These are phyloP conservation scores for Amphiprion percula DNA, from an alignment of 2,113 vertebrate species.

Conservation along the genomic window DNA sequence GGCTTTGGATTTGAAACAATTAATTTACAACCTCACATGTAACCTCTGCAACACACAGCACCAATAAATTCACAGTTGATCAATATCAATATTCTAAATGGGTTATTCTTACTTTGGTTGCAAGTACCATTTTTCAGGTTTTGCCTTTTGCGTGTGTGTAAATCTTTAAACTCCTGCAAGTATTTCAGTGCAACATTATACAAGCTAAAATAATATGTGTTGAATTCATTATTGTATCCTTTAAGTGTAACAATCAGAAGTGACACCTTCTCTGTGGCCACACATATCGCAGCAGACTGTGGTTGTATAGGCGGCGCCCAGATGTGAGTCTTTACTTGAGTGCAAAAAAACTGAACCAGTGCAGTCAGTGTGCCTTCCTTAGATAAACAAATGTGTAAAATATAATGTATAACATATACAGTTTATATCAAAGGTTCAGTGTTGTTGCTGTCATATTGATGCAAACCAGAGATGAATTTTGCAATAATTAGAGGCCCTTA, in stretches of 20 bases:
- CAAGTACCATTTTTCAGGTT: neutral
- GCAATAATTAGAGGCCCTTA: conserved; percentile 31
- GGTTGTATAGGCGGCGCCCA: neutral
- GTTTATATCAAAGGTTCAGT: neutral
- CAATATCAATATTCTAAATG: conserved; percentile 16
- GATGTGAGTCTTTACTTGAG: conserved; percentile 5
- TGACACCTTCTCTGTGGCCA: conserved; percentile 15
- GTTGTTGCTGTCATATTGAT: conserved; percentile 45
- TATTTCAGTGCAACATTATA: neutral
- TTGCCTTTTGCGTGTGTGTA: neutral
- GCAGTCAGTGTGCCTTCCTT: conserved; percentile 4
- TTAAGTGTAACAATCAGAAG: neutral
- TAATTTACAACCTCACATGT: neutral
- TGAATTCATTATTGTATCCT: neutral
- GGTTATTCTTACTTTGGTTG: neutral
- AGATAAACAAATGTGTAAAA: conserved; percentile 31
- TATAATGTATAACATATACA: neutral
- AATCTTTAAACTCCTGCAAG: conserved; percentile 23
- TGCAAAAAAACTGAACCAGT: neutral
- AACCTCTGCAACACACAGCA: neutral
- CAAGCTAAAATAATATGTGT: neutral
- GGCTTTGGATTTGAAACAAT: neutral
- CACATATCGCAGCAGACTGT: neutral
- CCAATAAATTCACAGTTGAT: neutral
- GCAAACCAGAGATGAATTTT: conserved; percentile 34